A percentile compares a stretch with the other conserved stretches of the same genome.
Evolutionary conservation across 2,113 vertebrate genomes (phyloP).

Genomic region (Leucopternis melanops): DNA sequence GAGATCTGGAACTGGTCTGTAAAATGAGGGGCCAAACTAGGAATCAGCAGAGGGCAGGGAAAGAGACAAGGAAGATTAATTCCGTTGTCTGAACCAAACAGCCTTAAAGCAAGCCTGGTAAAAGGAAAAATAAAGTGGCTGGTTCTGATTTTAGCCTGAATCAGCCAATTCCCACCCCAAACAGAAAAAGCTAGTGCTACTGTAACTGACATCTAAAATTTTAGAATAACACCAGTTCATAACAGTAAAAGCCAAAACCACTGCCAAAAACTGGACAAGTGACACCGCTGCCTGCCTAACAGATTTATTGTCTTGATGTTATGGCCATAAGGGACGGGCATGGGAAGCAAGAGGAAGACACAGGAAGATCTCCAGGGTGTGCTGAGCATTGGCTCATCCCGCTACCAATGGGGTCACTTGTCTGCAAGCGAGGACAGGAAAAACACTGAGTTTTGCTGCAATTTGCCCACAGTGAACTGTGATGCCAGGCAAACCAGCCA

Average conservation of each 20-base stretch:
- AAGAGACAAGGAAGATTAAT: not conserved
- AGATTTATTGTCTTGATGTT: not conserved
- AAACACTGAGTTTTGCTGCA: not conserved
- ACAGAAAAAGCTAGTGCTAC: not conserved
- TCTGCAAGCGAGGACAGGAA: not conserved
- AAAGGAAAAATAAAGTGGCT: not conserved
- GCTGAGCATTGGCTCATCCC: not conserved
- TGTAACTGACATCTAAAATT: not conserved
- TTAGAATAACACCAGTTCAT: not conserved
- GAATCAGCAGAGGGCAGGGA: not conserved
- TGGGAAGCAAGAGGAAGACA: not conserved
- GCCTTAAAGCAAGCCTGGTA: not conserved
- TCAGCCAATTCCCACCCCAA: not conserved
- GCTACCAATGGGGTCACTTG: not conserved
- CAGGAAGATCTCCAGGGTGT: not conserved
- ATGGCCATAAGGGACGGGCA: not conserved
- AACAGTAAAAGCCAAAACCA: not conserved
- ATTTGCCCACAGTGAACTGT: not conserved
- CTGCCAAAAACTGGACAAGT: not conserved
- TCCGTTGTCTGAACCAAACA: not conserved
- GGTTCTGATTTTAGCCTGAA: not conserved
- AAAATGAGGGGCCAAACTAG: not conserved
- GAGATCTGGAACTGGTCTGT: not conserved
- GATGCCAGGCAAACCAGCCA: not conserved
- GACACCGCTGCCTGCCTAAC: not conserved